Evolutionary conservation across 2,113 vertebrate species (phyloP).

Genomic region (Boulengeromyrus knoepffleri): DNA sequence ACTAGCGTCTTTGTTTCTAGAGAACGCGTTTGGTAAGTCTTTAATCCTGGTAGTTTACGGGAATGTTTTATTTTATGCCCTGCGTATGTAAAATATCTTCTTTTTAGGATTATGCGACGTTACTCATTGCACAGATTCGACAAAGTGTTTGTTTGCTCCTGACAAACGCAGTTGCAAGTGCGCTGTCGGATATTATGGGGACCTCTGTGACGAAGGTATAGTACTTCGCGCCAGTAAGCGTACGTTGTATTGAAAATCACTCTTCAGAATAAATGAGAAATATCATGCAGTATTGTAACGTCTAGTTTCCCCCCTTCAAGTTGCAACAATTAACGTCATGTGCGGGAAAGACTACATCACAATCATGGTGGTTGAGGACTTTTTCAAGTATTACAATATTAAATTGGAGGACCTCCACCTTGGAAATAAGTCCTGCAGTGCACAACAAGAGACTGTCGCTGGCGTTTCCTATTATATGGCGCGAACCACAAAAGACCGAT

Average conservation of each 20-base stretch:
- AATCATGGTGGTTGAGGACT: constrained; percentile 48
- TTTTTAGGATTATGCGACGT: constrained; percentile 49
- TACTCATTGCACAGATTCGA: constrained; percentile 37
- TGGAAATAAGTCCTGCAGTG: constrained; percentile 47
- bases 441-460: constrained; percentile 35
- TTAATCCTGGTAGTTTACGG: background rate
- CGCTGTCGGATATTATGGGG: constrained; percentile 43
- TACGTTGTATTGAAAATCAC: background rate
- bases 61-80: background rate
- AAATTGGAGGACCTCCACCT: constrained; percentile 48
- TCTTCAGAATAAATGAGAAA: background rate
- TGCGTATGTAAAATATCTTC: background rate
- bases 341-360: constrained; percentile 49
- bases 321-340: constrained; percentile 42
- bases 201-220: constrained; percentile 55
- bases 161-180: constrained; percentile 53
- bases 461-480: constrained; percentile 42
- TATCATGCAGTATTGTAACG: background rate
- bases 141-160: constrained; percentile 36
- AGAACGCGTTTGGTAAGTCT: constrained; percentile 39
- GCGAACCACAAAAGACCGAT: constrained; percentile 43
- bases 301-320: constrained; percentile 32
- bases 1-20: constrained; percentile 19
- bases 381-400: constrained; percentile 52
- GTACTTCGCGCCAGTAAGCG: background rate